Evolutionary conservation across 2,888 invertebrate species (phyloP).

Genomic region (Bombylius major): DNA sequence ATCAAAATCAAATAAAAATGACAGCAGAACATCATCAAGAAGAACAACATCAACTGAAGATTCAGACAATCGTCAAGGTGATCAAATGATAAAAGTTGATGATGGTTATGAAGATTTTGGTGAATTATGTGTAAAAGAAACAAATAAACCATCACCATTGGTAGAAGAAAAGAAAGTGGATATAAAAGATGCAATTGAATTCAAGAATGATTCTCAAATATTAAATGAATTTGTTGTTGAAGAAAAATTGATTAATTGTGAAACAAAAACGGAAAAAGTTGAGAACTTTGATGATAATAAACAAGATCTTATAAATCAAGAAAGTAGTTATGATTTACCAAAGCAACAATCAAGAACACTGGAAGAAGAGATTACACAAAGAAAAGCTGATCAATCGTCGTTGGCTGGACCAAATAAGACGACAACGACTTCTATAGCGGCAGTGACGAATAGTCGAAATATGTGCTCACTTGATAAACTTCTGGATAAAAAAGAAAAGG

Average conservation of each 20-base stretch:
- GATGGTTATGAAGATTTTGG: too few species aligned
- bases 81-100: too few species aligned
- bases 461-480: slow-evolving; percentile 44
- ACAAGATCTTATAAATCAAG: too few species aligned
- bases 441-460: slow-evolving; percentile 19
- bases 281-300: too few species aligned
- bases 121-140: too few species aligned
- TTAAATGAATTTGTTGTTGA: background rate
- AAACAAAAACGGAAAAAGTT: background rate
- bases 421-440: background rate
- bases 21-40: too few species aligned
- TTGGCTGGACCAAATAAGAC: slow-evolving; percentile 14
- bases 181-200: background rate
- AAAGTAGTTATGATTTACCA: background rate
- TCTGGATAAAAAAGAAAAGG: slow-evolving; percentile 41
- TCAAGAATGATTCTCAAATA: background rate
- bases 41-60: too few species aligned
- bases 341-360: slow-evolving; percentile 18
- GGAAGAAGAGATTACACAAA: slow-evolving; percentile 31
- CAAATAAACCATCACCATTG: background rate
- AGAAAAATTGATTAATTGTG: background rate
- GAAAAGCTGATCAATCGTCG: slow-evolving; percentile 25
- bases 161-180: background rate
- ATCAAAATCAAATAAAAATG: too few species aligned
- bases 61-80: too few species aligned